These are phyloP conservation scores for Phalera bucephala DNA, from an alignment of 2,888 invertebrate species.

Conservation along the genomic window DNA sequence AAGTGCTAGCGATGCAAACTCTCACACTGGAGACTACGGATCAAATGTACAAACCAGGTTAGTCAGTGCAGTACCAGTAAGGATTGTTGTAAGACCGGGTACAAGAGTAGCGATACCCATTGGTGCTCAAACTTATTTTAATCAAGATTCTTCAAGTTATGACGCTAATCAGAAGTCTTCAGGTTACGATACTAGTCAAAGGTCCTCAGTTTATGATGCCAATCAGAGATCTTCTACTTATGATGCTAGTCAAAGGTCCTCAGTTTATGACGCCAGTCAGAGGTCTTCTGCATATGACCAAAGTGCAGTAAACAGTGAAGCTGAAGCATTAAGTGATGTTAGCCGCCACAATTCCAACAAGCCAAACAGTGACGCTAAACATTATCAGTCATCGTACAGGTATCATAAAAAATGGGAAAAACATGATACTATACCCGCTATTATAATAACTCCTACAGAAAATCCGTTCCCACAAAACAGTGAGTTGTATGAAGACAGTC, in stretches of 20 bases:
- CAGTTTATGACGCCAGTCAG: conserved; percentile 6
- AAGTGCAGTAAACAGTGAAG: conserved; percentile 50
- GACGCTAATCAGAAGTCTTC: background rate
- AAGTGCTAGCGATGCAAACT: conserved; percentile 34
- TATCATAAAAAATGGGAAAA: conserved; percentile 76
- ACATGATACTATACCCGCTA: conserved; percentile 52
- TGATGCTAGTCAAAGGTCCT: conserved; percentile 35
- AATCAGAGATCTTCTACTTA: background rate
- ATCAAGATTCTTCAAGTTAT: conserved; percentile 30
- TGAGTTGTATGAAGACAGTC: conserved; percentile 56
- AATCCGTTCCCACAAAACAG: conserved; percentile 52
- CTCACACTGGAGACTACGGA: conserved; percentile 35
- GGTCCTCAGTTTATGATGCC: conserved; percentile 20
- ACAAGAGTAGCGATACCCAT: conserved; percentile 57
- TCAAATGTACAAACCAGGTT: conserved; percentile 41
- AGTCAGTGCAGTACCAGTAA: conserved; percentile 51
- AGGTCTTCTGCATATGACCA: conserved; percentile 25
- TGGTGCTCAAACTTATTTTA: conserved; percentile 44
- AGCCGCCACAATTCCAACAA: conserved; percentile 31
- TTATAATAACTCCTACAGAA: conserved; percentile 40
- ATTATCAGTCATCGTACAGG: conserved; percentile 68
- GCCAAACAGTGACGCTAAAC: conserved; percentile 46
- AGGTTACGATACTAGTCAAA: conserved; percentile 33
- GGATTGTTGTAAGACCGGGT: conserved; percentile 61
- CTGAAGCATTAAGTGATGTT: conserved; percentile 45